These are phyloP conservation scores for Trilocha varians DNA, from an alignment of 2,888 invertebrate genomes.

Conservation along the genomic window DNA sequence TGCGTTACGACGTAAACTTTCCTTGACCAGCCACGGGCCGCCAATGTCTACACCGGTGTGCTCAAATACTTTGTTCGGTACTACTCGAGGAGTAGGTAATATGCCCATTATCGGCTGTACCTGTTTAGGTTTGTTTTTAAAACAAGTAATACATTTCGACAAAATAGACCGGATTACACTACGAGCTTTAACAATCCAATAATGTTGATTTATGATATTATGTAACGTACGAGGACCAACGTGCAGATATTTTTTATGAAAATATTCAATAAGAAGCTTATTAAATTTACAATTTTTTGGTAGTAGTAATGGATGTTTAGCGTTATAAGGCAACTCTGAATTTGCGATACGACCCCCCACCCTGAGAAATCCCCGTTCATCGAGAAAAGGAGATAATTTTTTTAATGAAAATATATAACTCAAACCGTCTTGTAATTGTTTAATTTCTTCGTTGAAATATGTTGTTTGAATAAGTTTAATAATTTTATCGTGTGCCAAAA, in stretches of 20 bases:
- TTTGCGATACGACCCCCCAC: slow-evolving; percentile 3
- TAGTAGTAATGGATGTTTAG: not conserved
- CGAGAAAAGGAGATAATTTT: slow-evolving; percentile 1
- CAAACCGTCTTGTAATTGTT: not conserved
- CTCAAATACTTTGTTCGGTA: slow-evolving; percentile 2
- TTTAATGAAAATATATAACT: not conserved
- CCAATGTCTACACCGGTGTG: slow-evolving; percentile 8
- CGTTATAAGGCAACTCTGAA: not conserved
- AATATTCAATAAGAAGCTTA: slow-evolving; percentile 7
- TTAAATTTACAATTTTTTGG: slow-evolving; percentile 3
- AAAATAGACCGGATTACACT: slow-evolving; percentile 5
- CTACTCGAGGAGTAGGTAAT: slow-evolving; percentile 3
- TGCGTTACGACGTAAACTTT: slow-evolving; percentile 9
- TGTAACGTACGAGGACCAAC: slow-evolving; percentile 10
- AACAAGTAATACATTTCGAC: slow-evolving; percentile 6
- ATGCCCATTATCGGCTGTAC: slow-evolving; percentile 8
- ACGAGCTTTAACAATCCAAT: slow-evolving; percentile 9
- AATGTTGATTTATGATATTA: slow-evolving; percentile 6
- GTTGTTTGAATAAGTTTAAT: slow-evolving; percentile 3
- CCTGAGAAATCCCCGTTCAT: slow-evolving; percentile 8
- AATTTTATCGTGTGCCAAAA: slow-evolving; percentile 1
- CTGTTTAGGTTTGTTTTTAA: slow-evolving; percentile 3
- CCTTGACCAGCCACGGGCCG: slow-evolving; percentile 5
- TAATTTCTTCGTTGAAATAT: slow-evolving; percentile 4
- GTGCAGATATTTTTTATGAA: slow-evolving; percentile 8